Evolutionary conservation across 2,888 invertebrate genomes (phyloP).

Genomic region (Papilio demoleus): DNA sequence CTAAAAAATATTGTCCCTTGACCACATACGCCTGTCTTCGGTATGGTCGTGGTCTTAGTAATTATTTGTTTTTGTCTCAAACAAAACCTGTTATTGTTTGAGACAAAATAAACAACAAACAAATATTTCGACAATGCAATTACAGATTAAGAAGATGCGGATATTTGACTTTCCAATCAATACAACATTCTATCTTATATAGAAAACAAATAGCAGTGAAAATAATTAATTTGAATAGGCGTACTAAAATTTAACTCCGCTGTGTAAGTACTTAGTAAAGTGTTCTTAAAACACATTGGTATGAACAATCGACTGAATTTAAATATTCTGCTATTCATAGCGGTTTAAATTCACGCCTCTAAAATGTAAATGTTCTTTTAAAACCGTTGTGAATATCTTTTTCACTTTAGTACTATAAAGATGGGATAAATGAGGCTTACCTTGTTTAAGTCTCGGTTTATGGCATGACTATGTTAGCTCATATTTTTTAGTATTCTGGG

Average conservation of each 20-base stretch:
- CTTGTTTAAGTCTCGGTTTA: constrained; percentile 13
- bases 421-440: constrained; percentile 16
- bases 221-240: too few relatives aligned
- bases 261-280: neutral
- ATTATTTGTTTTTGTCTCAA: too few relatives aligned
- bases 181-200: too few relatives aligned
- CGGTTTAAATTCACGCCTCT: constrained; percentile 9
- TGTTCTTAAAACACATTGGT: constrained; percentile 2
- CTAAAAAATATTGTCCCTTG: too few relatives aligned
- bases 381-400: constrained; percentile 12
- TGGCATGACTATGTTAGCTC: neutral
- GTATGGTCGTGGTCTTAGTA: too few relatives aligned
- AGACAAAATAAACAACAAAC: too few relatives aligned
- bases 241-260: neutral
- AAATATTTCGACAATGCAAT: too few relatives aligned
- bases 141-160: too few relatives aligned
- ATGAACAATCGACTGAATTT: constrained; percentile 5
- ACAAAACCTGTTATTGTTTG: too few relatives aligned
- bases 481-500: neutral
- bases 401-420: constrained; percentile 12
- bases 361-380: constrained; percentile 19
- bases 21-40: too few relatives aligned
- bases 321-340: neutral
- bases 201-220: too few relatives aligned
- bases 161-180: too few relatives aligned